A percentile compares a stretch with the other conserved stretches of the same genome.
phyloP scores from a whole-genome alignment of 2,888 invertebrate species.

The Celastrina argiolus region DNA sequence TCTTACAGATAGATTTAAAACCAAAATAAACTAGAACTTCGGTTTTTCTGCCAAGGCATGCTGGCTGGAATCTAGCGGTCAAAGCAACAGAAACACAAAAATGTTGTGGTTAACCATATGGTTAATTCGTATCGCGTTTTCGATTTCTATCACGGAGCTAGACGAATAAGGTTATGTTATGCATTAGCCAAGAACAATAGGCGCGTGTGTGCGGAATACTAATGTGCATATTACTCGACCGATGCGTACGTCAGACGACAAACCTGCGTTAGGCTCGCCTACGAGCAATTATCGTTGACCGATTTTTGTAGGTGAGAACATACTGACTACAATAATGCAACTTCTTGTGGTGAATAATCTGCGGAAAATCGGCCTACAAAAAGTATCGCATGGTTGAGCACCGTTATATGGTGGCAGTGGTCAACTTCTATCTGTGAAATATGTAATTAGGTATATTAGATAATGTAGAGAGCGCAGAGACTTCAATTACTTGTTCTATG shows the following conservation, averaged over 20 bases:
- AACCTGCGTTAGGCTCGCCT: not conserved
- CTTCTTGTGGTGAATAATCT: no score
- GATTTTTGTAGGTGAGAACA: no score
- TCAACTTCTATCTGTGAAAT: no score
- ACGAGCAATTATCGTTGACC: not conserved
- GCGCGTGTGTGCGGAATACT: slow-evolving; percentile 52
- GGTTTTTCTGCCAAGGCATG: not conserved
- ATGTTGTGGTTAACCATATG: slow-evolving; percentile 2
- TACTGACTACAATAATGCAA: no score
- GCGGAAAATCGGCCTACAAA: no score
- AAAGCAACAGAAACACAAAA: not conserved
- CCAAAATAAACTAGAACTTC: no score
- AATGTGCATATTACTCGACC: slow-evolving; percentile 44
- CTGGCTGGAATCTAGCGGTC: not conserved
- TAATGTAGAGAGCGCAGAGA: no score
- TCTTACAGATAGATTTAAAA: no score
- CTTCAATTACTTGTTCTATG: no score
- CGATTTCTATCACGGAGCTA: slow-evolving; percentile 29
- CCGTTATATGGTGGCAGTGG: no score
- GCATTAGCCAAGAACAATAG: slow-evolving; percentile 63
- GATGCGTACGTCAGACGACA: slow-evolving; percentile 29
- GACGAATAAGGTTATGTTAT: slow-evolving; percentile 48
- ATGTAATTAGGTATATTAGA: no score
- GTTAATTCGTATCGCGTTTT: slow-evolving; percentile 26
- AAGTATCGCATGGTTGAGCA: no score